A percentile compares a stretch with the other conserved stretches of the same genome.
These are phyloP conservation scores for Octonoba sinensis DNA, from an alignment of 2,888 invertebrate genomes.

Conservation along the genomic window DNA sequence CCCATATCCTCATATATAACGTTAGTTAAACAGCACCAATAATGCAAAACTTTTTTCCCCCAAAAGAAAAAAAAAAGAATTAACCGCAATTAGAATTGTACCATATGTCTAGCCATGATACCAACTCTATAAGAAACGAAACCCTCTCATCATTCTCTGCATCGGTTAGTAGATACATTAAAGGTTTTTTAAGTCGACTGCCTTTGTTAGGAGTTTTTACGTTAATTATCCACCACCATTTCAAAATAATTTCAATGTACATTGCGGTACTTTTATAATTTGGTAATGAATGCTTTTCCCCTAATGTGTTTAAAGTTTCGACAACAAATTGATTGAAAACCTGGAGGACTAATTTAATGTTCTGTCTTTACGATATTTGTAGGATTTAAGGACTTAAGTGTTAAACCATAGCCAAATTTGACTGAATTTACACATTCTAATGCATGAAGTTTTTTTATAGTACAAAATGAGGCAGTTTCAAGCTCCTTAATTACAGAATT, in stretches of 20 bases:
- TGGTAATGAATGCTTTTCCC: too few species aligned
- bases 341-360: conserved; percentile 10
- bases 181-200: conserved; percentile 1
- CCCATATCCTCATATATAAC: too few species aligned
- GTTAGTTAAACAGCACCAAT: too few species aligned
- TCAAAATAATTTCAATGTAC: too few species aligned
- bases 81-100: not conserved
- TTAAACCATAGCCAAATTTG: conserved; percentile 17
- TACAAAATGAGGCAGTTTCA: too few species aligned
- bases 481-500: not conserved
- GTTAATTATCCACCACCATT: too few species aligned
- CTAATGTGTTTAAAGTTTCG: not conserved
- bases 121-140: too few species aligned
- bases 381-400: conserved; percentile 10
- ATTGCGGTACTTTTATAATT: too few species aligned
- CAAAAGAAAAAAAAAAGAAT: too few species aligned
- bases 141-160: not conserved
- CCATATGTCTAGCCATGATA: conserved; percentile 3
- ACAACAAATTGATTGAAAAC: conserved; percentile 13
- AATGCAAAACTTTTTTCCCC: too few species aligned
- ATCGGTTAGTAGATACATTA: not conserved
- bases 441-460: conserved; percentile 1
- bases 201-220: conserved; percentile 9
- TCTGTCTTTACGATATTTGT: conserved; percentile 16
- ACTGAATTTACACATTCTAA: not conserved